Evolutionary conservation across 2,113 vertebrate genomes (phyloP), one percentile per base, ranked within the genome.

Genomic region (Ageneiosus marmoratus): DNA sequence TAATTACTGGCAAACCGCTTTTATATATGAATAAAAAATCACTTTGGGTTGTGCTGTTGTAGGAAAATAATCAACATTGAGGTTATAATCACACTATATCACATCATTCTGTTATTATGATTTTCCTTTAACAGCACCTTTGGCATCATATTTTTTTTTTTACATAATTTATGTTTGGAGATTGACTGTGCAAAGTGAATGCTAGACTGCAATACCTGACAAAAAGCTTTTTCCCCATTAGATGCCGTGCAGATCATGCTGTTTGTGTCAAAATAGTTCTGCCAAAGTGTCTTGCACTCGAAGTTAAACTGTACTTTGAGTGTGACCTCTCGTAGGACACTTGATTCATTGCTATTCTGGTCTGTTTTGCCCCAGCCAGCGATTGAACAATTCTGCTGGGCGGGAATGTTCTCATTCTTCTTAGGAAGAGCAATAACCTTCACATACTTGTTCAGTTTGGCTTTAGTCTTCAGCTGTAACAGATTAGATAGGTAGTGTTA

Each of bases 381-480:
- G 18, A 87, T 82, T 27, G 67, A 79, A 53, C 88, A 87, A 10
- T 55, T 29, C 65, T 46, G 32, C 18, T 8, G 50, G 1, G 55
- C 86, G 6, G 51, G 65, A 20, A 86, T 16, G 0, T 55, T 24
- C 15, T 50, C 16, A 11, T 81, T 56, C 29, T 79, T 58, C 15
- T 74, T 24, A 18, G 84, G 88, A 22, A 89, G 77, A 22, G 0
- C 2, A 29, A 58, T 29, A 12, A 82, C 4, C 5, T 55, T 62
- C 11, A 87, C 85, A 76, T 48, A 60, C 4, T 87, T 18, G 50
- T 79, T 87, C 5, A 65, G 16, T 3, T 27, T 44, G 27, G 88
- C 88, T 48, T 79, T 85, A 15, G 53, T 63, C 51, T 81, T 83
- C 77, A 89, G 75, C 86, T 87, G 83, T 67, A 85, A 85, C 1